These are phyloP conservation scores for Eupleurogrammus muticus DNA, from an alignment of 2,797 vertebrate genomes.

Conservation along the genomic window DNA sequence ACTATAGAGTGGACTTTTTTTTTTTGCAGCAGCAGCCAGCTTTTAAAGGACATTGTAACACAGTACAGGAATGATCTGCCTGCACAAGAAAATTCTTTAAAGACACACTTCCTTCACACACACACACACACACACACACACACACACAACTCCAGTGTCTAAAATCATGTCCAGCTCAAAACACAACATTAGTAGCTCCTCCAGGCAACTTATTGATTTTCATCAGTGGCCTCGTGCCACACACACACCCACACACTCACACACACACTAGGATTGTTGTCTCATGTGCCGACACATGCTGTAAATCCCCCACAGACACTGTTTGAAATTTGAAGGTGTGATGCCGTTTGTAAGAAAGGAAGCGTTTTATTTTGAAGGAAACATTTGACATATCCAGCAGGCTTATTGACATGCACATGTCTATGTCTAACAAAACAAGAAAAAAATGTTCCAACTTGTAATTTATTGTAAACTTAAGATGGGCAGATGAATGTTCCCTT, in stretches of 20 bases:
- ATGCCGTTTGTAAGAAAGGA: conserved; percentile 1
- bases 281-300: neutral
- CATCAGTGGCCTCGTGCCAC: conserved; percentile 26
- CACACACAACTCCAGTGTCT: conserved; percentile 10
- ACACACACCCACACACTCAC: neutral
- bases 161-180: conserved; percentile 35
- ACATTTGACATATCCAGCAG: conserved; percentile 10
- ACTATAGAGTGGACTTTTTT: neutral
- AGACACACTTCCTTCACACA: neutral
- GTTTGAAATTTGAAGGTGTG: conserved; percentile 8
- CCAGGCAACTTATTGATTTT: conserved; percentile 57
- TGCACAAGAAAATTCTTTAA: neutral
- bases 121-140: neutral
- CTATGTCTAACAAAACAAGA: no score
- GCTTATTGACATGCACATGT: neutral
- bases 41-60: neutral
- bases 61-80: neutral
- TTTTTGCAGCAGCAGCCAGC: no score
- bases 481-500: no score
- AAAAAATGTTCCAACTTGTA: no score
- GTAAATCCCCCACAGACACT: conserved; percentile 6
- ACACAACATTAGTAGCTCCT: conserved; percentile 42
- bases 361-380: neutral
- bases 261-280: conserved; percentile 8
- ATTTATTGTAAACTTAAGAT: no score